Conservation (phyloP, 2,888 invertebrate genomes). For the Trichogramma evanescens region DNA sequence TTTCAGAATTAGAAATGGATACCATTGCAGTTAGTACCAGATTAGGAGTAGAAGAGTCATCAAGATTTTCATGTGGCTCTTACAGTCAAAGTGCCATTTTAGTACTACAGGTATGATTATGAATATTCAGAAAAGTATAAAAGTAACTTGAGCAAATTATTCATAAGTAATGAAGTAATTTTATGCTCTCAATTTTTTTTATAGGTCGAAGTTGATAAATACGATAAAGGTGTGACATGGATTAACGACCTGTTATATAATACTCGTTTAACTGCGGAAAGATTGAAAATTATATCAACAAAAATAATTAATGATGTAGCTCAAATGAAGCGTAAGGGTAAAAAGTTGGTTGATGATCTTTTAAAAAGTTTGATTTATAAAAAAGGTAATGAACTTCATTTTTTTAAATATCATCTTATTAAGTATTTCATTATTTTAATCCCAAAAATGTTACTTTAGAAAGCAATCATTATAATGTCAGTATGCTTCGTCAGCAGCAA, state of each 20-base stretch:
- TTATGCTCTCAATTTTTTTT: slow-evolving; percentile 10
- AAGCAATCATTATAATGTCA: slow-evolving; percentile 65
- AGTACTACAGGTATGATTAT: slow-evolving; percentile 57
- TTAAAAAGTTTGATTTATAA: slow-evolving; percentile 56
- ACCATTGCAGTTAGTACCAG: slow-evolving; percentile 59
- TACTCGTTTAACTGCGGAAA: slow-evolving; percentile 64
- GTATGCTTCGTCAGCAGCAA: slow-evolving; percentile 68
- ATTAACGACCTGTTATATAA: slow-evolving; percentile 67
- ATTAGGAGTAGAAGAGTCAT: slow-evolving; percentile 57
- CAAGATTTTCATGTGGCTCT: slow-evolving; percentile 64
- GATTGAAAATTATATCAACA: slow-evolving; percentile 69
- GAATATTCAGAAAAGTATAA: neutral
- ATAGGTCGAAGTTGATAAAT: slow-evolving; percentile 71
- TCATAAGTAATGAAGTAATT: neutral
- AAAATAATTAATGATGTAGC: slow-evolving; percentile 77
- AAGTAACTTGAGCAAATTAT: neutral
- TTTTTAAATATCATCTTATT: neutral
- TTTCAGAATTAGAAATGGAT: slow-evolving; percentile 71
- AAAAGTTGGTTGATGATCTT: slow-evolving; percentile 59
- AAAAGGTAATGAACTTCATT: slow-evolving; percentile 46
- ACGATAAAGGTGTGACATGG: slow-evolving; percentile 68
- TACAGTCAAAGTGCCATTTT: slow-evolving; percentile 63
- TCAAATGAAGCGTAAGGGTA: slow-evolving; percentile 66
- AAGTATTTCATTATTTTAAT: neutral
- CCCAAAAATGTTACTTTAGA: slow-evolving; percentile 45